A percentile compares a stretch with the other conserved stretches of the same genome.
Evolutionary conservation across 2,888 invertebrate genomes (phyloP).

Genomic region (Acrocera orbiculus): DNA sequence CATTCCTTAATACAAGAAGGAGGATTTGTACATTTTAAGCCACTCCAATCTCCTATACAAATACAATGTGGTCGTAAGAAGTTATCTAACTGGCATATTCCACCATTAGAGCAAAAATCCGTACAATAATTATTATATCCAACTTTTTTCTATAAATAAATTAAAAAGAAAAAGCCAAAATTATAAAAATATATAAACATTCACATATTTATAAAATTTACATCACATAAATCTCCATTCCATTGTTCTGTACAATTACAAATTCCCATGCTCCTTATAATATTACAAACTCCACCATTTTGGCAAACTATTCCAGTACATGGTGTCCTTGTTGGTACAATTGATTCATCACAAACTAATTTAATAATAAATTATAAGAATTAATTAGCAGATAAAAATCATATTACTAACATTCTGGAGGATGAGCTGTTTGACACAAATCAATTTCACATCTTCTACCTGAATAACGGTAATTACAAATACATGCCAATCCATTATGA

Average conservation of each 20-base stretch:
- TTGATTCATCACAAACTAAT: constrained; percentile 22
- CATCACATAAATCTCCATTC: constrained; percentile 39
- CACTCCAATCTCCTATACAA: constrained; percentile 40
- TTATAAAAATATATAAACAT: neutral
- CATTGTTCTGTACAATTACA: constrained; percentile 39
- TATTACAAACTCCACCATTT: constrained; percentile 38
- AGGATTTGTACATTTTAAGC: constrained; percentile 36
- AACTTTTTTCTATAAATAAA: constrained; percentile 30
- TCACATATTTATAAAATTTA: constrained; percentile 15
- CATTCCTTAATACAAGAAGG: constrained; percentile 26
- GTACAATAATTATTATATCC: constrained; percentile 45
- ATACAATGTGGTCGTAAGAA: constrained; percentile 35
- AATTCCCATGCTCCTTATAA: constrained; percentile 30
- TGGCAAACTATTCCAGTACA: constrained; percentile 33
- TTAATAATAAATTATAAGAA: neutral
- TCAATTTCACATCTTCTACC: constrained; percentile 37
- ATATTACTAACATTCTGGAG: constrained; percentile 21
- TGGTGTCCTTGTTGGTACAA: constrained; percentile 22
- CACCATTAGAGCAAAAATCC: constrained; percentile 38
- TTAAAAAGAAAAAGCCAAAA: neutral
- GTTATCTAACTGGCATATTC: constrained; percentile 39
- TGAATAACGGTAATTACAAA: constrained; percentile 30
- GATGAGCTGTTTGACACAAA: constrained; percentile 31
- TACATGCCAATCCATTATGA: constrained; percentile 24
- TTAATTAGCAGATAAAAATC: neutral